Percentiles rank a stretch among this genome's conserved stretches.
Conservation (phyloP, 1,140 invertebrate genomes). For the Dinoponera quadriceps region DNA sequence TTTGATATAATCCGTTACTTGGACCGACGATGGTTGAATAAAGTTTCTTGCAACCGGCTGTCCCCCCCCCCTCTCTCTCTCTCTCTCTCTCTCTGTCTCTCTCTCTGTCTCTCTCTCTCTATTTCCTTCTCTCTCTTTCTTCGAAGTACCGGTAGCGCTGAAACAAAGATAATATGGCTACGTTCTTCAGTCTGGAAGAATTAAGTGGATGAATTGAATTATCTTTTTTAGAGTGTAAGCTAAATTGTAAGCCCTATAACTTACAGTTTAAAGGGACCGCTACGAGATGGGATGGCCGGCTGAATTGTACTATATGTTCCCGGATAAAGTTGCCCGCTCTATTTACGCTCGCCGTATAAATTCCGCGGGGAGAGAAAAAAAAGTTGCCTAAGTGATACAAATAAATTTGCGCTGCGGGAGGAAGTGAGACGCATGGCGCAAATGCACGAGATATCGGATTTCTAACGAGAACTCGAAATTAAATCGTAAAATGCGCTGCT, state of each 20-base stretch:
- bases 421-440: neutral
- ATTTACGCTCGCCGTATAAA: constrained; percentile 14
- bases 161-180: constrained; percentile 28
- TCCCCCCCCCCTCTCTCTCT: too few relatives aligned
- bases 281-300: constrained; percentile 4
- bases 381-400: neutral
- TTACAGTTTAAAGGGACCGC: constrained; percentile 42
- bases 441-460: neutral
- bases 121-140: neutral
- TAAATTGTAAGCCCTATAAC: constrained; percentile 30
- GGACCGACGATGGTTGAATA: constrained; percentile 9
- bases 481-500: neutral
- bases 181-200: constrained; percentile 37
- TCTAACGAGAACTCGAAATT: constrained; percentile 2
- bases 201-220: constrained; percentile 46
- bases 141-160: neutral
- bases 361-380: neutral
- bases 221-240: constrained; percentile 35
- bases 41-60: constrained; percentile 3
- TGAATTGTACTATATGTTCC: constrained; percentile 21
- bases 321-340: constrained; percentile 32
- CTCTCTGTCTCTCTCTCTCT: neutral
- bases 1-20: constrained; percentile 13
- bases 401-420: constrained; percentile 6
- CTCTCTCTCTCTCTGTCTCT: neutral